Percentiles rank a stretch among this genome's conserved stretches.
These are phyloP conservation scores for Pterois miles DNA, from an alignment of 2,797 vertebrate species.

Conservation along the genomic window DNA sequence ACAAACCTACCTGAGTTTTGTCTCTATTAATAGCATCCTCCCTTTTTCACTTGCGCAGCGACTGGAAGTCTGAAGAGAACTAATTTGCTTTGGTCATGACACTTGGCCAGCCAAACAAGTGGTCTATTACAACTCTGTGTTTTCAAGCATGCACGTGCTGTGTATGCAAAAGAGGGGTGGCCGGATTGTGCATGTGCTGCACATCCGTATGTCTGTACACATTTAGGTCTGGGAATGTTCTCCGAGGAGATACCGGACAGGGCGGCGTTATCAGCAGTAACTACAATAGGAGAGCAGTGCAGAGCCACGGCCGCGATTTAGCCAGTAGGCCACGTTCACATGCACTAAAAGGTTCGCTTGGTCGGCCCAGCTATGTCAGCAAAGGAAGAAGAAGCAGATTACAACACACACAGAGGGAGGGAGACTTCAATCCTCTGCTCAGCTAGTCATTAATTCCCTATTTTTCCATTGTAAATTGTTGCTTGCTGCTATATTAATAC, in stretches of 20 bases:
- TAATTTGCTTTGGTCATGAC: conserved; percentile 49
- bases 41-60: conserved; percentile 18
- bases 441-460: not conserved
- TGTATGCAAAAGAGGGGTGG: conserved; percentile 11
- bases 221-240: not conserved
- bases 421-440: not conserved
- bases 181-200: not conserved
- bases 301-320: too few species aligned
- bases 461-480: too few species aligned
- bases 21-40: conserved; percentile 38
- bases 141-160: conserved; percentile 23
- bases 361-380: not conserved
- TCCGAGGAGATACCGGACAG: not conserved
- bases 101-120: conserved; percentile 36
- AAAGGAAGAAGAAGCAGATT: not conserved
- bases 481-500: too few species aligned
- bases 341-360: too few species aligned
- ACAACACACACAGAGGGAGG: not conserved
- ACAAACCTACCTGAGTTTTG: conserved; percentile 45
- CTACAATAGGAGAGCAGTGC: too few species aligned
- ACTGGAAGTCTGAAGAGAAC: conserved; percentile 32
- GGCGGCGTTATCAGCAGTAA: too few species aligned
- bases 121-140: conserved; percentile 38
- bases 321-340: too few species aligned
- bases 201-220: conserved; percentile 22